Conservation (phyloP, 1,140 invertebrate genomes). For the Saccostrea glomerata region DNA sequence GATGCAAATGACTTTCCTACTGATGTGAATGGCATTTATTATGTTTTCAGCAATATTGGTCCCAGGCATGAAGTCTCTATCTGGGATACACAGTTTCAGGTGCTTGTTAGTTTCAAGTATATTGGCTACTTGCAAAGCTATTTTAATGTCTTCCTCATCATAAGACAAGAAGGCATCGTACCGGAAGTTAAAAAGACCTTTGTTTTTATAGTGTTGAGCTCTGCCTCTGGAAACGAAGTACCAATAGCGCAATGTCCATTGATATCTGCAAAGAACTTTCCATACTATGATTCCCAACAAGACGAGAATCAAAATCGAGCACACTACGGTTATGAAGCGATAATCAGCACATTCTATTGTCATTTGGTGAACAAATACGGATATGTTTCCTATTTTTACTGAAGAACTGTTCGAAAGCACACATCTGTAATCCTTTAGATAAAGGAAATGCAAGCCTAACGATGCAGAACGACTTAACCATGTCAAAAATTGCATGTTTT, state of each 20-base stretch:
- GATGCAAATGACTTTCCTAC: constrained; percentile 83
- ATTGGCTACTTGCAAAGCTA: constrained; percentile 47
- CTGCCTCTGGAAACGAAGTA: constrained; percentile 59
- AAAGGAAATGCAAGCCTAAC: not conserved
- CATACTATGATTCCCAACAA: constrained; percentile 21
- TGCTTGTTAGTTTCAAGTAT: constrained; percentile 55
- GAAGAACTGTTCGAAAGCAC: not conserved
- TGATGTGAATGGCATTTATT: constrained; percentile 82
- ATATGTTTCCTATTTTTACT: not conserved
- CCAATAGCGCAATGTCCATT: constrained; percentile 68
- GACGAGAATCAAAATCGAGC: constrained; percentile 15
- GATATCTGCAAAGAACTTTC: constrained; percentile 41
- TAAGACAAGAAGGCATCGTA: constrained; percentile 69
- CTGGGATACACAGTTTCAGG: constrained; percentile 64
- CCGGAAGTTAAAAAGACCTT: constrained; percentile 65
- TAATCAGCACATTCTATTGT: constrained; percentile 35
- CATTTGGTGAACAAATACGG: not conserved
- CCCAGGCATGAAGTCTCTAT: constrained; percentile 69
- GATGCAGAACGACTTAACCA: constrained; percentile 33
- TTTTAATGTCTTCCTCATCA: constrained; percentile 53
- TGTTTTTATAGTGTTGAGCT: not conserved
- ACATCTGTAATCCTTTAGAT: not conserved
- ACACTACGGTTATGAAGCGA: not conserved
- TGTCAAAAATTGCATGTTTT: constrained; percentile 30
- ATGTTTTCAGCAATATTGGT: constrained; percentile 82